Evolutionary conservation across 1,140 invertebrate genomes (phyloP).

Genomic region (Danaus plexippus): DNA sequence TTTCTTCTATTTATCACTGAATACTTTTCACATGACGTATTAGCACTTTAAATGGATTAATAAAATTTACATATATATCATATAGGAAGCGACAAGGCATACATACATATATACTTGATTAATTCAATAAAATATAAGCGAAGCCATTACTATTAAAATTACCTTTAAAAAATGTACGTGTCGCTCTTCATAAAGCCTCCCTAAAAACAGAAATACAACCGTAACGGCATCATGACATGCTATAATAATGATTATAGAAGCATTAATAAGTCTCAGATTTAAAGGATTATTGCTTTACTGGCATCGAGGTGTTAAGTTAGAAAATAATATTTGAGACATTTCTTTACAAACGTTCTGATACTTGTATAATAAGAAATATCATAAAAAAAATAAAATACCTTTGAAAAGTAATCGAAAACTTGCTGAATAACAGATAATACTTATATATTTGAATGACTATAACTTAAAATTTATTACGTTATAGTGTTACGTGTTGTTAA

Average conservation of each 20-base stretch:
- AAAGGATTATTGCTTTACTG: too few species aligned
- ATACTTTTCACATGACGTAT: too few species aligned
- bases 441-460: constrained; percentile 1
- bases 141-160: constrained; percentile 29
- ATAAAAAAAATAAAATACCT: too few species aligned
- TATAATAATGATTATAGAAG: constrained; percentile 4
- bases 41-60: too few species aligned
- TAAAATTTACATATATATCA: too few species aligned
- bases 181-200: constrained; percentile 73
- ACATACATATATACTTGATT: constrained; percentile 5
- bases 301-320: too few species aligned
- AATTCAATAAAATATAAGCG: constrained; percentile 6
- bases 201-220: constrained; percentile 64
- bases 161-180: constrained; percentile 78
- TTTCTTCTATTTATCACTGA: background rate
- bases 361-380: background rate
- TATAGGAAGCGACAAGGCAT: background rate
- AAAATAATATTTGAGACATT: background rate
- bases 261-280: too few species aligned
- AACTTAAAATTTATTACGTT: constrained; percentile 4
- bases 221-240: constrained; percentile 57
- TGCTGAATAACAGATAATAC: constrained; percentile 7
- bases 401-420: constrained; percentile 1
- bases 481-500: background rate
- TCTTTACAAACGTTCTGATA: constrained; percentile 1